Evolutionary conservation across 2,888 invertebrate species (phyloP).

Genomic region (Caenorhabditis panamensis): DNA sequence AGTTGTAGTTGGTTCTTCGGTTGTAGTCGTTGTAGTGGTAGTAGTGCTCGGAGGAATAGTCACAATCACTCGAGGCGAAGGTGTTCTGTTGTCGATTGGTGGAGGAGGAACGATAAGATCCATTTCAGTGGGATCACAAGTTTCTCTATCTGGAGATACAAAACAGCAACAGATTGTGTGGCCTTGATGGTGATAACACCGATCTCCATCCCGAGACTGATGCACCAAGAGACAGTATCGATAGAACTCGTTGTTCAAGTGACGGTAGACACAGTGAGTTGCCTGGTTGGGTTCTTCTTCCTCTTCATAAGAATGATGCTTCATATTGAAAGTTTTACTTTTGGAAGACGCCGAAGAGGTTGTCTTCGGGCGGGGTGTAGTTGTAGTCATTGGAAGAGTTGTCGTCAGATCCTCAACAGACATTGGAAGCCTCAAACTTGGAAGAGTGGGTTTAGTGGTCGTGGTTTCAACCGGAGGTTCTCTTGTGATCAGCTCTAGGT

Average conservation of each 20-base stretch:
- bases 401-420: conserved; percentile 48
- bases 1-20: conserved; percentile 42
- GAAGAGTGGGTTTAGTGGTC: conserved; percentile 45
- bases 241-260: conserved; percentile 69
- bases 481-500: conserved; percentile 55
- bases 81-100: conserved; percentile 12
- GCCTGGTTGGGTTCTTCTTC: conserved; percentile 54
- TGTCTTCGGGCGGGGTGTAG: conserved; percentile 25
- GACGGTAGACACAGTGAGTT: conserved; percentile 68
- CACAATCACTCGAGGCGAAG: conserved; percentile 45
- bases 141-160: conserved; percentile 65
- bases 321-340: conserved; percentile 45
- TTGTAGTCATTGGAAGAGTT: conserved; percentile 47
- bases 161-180: conserved; percentile 72
- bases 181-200: conserved; percentile 68
- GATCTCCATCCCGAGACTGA: conserved; percentile 56
- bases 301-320: conserved; percentile 31
- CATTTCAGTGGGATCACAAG: conserved; percentile 71
- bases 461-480: conserved; percentile 37
- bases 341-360: conserved; percentile 25
- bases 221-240: conserved; percentile 70
- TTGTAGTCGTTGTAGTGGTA: conserved; percentile 54
- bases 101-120: conserved; percentile 67
- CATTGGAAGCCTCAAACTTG: conserved; percentile 57
- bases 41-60: conserved; percentile 44